A percentile compares a stretch with the other conserved stretches of the same genome.
Evolutionary conservation across 1,140 invertebrate genomes (phyloP).

Genomic region (Orius insidiosus): DNA sequence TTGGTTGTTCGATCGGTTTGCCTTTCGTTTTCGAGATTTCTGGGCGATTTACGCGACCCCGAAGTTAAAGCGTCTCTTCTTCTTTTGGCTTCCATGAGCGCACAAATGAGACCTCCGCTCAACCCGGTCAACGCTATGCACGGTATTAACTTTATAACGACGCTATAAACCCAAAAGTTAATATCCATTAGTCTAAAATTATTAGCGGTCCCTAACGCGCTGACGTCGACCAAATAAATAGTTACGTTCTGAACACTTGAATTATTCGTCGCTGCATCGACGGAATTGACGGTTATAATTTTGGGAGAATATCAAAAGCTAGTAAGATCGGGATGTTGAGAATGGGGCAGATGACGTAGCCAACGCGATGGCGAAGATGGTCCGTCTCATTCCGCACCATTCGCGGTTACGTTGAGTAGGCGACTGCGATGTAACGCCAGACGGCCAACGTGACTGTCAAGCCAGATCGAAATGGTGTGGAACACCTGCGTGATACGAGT

Average conservation of each 20-base stretch:
- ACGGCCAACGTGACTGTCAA: slow-evolving; percentile 81
- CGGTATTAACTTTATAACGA: slow-evolving; percentile 70
- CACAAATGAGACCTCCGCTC: slow-evolving; percentile 58
- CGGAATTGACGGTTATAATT: slow-evolving; percentile 26
- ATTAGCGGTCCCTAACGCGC: slow-evolving; percentile 29
- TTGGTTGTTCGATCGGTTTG: slow-evolving; percentile 77
- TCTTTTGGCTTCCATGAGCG: slow-evolving; percentile 53
- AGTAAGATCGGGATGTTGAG: slow-evolving; percentile 74
- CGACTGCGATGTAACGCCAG: slow-evolving; percentile 83
- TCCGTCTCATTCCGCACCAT: slow-evolving; percentile 58
- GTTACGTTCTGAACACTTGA: slow-evolving; percentile 27
- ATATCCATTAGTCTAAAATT: slow-evolving; percentile 35
- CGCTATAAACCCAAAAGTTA: slow-evolving; percentile 73
- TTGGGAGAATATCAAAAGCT: slow-evolving; percentile 37
- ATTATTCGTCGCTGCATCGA: slow-evolving; percentile 24
- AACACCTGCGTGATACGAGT: slow-evolving; percentile 67
- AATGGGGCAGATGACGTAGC: slow-evolving; percentile 64
- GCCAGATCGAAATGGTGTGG: slow-evolving; percentile 84
- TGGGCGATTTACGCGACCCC: slow-evolving; percentile 24
- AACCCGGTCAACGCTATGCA: slow-evolving; percentile 64
- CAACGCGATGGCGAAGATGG: slow-evolving; percentile 54
- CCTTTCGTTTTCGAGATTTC: slow-evolving; percentile 41
- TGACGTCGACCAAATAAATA: slow-evolving; percentile 34
- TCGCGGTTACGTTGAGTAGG: slow-evolving; percentile 54
- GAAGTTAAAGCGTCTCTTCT: slow-evolving; percentile 43